Evolutionary conservation across 2,888 invertebrate species (phyloP).

Genomic region (Liopterus haemorrhoidalis): DNA sequence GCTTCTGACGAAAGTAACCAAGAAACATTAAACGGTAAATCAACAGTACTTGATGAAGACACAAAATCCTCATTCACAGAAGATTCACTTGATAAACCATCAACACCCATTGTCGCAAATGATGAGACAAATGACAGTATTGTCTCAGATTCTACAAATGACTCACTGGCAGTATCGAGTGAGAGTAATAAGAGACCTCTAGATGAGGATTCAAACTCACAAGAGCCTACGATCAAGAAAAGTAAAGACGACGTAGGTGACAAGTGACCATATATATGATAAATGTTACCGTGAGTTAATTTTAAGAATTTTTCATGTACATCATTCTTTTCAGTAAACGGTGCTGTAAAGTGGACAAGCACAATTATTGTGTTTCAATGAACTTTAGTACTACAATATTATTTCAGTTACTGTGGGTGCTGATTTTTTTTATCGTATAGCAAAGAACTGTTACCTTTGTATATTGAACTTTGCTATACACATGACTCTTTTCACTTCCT

Average conservation of each 20-base stretch:
- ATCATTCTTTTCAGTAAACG: no score
- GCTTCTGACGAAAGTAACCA: conserved; percentile 73
- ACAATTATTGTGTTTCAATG: no score
- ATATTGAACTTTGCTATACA: no score
- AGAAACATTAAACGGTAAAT: conserved; percentile 57
- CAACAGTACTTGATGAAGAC: conserved; percentile 59
- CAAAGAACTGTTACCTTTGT: no score
- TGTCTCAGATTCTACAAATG: conserved; percentile 47
- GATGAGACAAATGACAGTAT: conserved; percentile 54
- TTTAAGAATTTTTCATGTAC: no score
- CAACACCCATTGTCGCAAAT: conserved; percentile 51
- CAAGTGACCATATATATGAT: conserved; percentile 49
- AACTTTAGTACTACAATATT: no score
- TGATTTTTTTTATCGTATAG: no score
- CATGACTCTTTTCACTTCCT: no score
- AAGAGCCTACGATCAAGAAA: conserved; percentile 50
- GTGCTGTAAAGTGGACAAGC: no score
- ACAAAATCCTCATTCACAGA: conserved; percentile 70
- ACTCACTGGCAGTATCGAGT: conserved; percentile 38
- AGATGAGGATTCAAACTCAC: conserved; percentile 45
- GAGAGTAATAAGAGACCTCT: conserved; percentile 42
- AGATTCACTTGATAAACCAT: conserved; percentile 65
- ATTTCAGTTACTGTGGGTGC: no score
- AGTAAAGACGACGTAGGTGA: conserved; percentile 45
- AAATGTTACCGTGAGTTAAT: conserved; percentile 22